These are phyloP conservation scores for Ptychobarbus kaznakovi DNA, from an alignment of 2,797 vertebrate species.

Conservation along the genomic window DNA sequence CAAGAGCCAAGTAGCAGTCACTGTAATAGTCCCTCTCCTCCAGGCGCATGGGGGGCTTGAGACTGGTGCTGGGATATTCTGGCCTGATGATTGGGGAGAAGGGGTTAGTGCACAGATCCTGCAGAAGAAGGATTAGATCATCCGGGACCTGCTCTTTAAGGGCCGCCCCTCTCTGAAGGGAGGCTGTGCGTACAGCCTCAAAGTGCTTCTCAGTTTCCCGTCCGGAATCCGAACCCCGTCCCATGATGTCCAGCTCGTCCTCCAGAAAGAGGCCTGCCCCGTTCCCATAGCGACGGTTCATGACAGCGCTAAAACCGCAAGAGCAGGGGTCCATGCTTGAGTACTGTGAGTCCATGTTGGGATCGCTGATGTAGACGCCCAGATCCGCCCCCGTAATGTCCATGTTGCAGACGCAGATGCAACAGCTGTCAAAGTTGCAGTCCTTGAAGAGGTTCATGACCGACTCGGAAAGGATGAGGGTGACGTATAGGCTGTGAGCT, in stretches of 20 bases:
- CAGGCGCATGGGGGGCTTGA: constrained; percentile 75
- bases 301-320: constrained; percentile 97
- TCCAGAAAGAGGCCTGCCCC: constrained; percentile 96
- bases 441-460: constrained; percentile 99
- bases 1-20: constrained; percentile 97
- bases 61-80: constrained; percentile 75
- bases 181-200: constrained; percentile 86
- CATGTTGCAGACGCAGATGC: constrained; percentile 98
- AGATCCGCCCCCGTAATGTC: constrained; percentile 98
- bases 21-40: constrained; percentile 95
- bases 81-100: constrained; percentile 91
- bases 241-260: constrained; percentile 96
- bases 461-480: constrained; percentile 97
- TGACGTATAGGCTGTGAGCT: constrained; percentile 98
- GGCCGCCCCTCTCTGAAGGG: constrained; percentile 76
- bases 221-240: constrained; percentile 90
- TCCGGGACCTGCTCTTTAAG: constrained; percentile 87
- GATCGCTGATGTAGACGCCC: constrained; percentile 95
- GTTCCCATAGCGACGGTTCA: constrained; percentile 96
- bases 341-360: constrained; percentile 90
- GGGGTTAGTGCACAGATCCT: constrained; percentile 97
- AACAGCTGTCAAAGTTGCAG: constrained; percentile 99
- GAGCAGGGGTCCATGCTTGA: constrained; percentile 77
- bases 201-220: constrained; percentile 94
- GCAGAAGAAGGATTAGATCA: constrained; percentile 91